These are phyloP conservation scores for Melanogrammus aeglefinus DNA, from an alignment of 2,797 vertebrate species.

Conservation along the genomic window DNA sequence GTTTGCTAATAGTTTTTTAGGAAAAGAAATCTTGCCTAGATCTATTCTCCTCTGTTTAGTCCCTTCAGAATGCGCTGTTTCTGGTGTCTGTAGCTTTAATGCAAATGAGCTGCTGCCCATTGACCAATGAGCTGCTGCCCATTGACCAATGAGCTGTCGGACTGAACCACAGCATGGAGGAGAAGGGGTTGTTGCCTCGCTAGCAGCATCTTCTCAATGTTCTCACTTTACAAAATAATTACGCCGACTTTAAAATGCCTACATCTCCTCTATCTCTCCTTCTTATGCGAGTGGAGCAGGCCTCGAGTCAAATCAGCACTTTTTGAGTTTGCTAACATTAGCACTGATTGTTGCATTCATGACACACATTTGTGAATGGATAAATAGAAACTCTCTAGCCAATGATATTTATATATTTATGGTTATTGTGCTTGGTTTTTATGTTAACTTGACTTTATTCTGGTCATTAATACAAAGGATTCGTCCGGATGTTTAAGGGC, in stretches of 20 bases:
- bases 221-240: background rate
- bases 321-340: background rate
- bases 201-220: background rate
- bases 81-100: no score
- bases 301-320: background rate
- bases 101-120: no score
- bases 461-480: background rate
- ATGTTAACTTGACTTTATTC: background rate
- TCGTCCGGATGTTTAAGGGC: no score
- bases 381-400: background rate
- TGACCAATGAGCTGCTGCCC: no score
- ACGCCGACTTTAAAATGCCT: background rate
- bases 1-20: no score
- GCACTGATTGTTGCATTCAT: background rate
- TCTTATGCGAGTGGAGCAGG: background rate
- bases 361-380: background rate
- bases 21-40: no score
- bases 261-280: no score
- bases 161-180: no score
- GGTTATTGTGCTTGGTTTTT: background rate
- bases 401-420: background rate
- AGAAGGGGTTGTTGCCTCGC: background rate
- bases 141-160: no score
- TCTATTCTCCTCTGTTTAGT: no score
- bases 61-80: no score